Evolutionary conservation across 2,888 invertebrate species (phyloP).

Genomic region (Cheilosia pagana): DNA sequence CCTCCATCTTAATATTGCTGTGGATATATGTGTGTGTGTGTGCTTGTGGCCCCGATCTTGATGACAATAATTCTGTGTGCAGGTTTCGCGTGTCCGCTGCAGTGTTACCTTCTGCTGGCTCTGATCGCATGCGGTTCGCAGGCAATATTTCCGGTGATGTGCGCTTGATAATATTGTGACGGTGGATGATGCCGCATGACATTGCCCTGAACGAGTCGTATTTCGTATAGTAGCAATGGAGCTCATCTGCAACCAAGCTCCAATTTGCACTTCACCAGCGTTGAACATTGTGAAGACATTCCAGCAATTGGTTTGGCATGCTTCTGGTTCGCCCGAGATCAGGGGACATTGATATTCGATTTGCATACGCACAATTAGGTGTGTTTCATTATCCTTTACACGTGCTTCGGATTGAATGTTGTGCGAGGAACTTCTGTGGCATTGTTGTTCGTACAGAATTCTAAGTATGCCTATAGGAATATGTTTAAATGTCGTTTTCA

Average conservation of each 20-base stretch:
- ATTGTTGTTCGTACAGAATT: background rate
- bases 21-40: constrained; percentile 8
- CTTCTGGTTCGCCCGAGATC: constrained; percentile 5
- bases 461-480: background rate
- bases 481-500: background rate
- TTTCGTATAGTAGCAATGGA: no score
- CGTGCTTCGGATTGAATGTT: background rate
- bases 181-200: constrained; percentile 57
- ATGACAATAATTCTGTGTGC: constrained; percentile 74
- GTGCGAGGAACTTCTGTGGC: background rate
- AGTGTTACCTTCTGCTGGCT: constrained; percentile 32
- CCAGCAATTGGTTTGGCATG: constrained; percentile 28
- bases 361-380: constrained; percentile 57
- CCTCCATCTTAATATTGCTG: constrained; percentile 17
- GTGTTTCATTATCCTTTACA: constrained; percentile 12
- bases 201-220: constrained; percentile 24
- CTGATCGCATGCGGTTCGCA: constrained; percentile 68
- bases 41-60: constrained; percentile 53
- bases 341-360: constrained; percentile 7
- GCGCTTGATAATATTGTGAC: constrained; percentile 8
- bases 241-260: background rate
- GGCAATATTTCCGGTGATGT: constrained; percentile 60
- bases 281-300: constrained; percentile 21
- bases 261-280: constrained; percentile 40
- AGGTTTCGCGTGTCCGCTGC: constrained; percentile 68